A percentile compares a stretch with the other conserved stretches of the same genome.
phyloP scores from a whole-genome alignment of 2,888 invertebrate genomes.

The Callyntrura guangdongensis region DNA sequence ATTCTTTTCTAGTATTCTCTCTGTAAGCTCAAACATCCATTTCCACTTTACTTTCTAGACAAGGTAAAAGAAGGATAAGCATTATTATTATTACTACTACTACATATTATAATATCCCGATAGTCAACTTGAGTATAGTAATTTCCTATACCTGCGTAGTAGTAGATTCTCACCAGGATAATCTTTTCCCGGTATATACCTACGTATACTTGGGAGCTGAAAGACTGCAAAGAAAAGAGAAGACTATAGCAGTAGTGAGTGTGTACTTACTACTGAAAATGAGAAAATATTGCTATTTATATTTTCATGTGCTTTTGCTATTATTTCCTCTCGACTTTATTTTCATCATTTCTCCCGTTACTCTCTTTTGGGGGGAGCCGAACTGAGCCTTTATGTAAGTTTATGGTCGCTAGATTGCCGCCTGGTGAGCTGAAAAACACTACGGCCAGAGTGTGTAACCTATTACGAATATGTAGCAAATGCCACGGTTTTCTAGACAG shows the following conservation, averaged over 20 bases:
- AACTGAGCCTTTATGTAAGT: background rate
- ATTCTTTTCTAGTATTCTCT: background rate
- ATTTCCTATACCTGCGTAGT: slow-evolving; percentile 33
- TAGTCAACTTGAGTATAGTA: slow-evolving; percentile 11
- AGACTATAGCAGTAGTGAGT: background rate
- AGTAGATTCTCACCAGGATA: background rate
- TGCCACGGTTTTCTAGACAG: background rate
- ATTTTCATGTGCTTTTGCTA: slow-evolving; percentile 41
- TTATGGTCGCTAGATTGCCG: slow-evolving; percentile 27
- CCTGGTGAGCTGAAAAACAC: slow-evolving; percentile 24
- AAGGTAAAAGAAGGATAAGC: too few relatives aligned
- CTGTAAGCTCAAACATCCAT: too few relatives aligned
- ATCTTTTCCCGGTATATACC: background rate
- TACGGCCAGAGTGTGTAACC: background rate
- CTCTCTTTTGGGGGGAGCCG: background rate
- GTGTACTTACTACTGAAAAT: slow-evolving; percentile 16
- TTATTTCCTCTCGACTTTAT: slow-evolving; percentile 31
- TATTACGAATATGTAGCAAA: background rate
- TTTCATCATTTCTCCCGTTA: background rate
- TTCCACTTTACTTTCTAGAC: too few relatives aligned
- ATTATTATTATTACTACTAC: background rate
- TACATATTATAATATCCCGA: background rate
- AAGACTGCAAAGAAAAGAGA: background rate
- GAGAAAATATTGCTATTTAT: slow-evolving; percentile 37
- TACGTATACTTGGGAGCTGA: background rate